These are phyloP conservation scores for Zaprionus camerounensis DNA, from an alignment of 1,140 invertebrate genomes.

Conservation along the genomic window DNA sequence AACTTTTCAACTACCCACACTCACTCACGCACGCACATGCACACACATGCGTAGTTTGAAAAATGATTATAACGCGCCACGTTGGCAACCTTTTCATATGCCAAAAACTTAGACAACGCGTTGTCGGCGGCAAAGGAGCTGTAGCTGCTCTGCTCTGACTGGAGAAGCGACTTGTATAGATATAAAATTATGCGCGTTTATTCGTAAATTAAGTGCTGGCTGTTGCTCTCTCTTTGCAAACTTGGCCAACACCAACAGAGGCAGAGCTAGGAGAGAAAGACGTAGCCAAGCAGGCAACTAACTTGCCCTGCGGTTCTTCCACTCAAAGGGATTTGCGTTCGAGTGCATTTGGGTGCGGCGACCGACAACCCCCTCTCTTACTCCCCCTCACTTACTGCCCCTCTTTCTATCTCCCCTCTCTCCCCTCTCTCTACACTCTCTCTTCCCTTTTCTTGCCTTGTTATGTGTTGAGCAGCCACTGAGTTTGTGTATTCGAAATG, in stretches of 20 bases:
- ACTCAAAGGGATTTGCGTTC: conserved; percentile 58
- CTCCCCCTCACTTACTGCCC: not conserved
- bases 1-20: conserved; percentile 70
- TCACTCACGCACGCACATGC: conserved; percentile 5
- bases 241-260: conserved; percentile 32
- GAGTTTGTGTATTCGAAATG: conserved; percentile 30
- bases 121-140: not conserved
- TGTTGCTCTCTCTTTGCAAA: conserved; percentile 64
- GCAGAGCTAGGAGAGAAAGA: not conserved
- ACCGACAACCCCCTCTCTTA: not conserved
- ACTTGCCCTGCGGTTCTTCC: conserved; percentile 58
- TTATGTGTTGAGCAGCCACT: conserved; percentile 15
- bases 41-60: conserved; percentile 62
- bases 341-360: conserved; percentile 49
- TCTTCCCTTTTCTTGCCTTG: not conserved
- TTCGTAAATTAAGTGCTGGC: conserved; percentile 82
- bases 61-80: conserved; percentile 82
- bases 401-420: not conserved
- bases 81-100: conserved; percentile 82
- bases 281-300: conserved; percentile 31
- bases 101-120: conserved; percentile 71
- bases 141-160: not conserved
- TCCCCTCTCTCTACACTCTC: not conserved
- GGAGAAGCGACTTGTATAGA: conserved; percentile 52
- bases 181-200: conserved; percentile 82